Conservation (phyloP, 2,797 vertebrate species). For the Tokudaia muenninki region DNA sequence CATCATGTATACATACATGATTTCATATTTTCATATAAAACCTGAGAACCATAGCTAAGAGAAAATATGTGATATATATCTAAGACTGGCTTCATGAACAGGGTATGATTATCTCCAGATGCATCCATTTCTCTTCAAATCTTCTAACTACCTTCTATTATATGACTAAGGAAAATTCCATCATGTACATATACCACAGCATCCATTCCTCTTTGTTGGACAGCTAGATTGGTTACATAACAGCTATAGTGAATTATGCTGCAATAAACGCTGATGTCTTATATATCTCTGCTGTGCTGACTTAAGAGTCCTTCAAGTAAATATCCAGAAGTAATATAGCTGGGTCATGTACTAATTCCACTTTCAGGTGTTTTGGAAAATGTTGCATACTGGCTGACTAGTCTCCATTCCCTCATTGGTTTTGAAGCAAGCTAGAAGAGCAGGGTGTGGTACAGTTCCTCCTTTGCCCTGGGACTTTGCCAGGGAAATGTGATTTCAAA, state of each 20-base stretch:
- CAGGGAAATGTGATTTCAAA: background rate
- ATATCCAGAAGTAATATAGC: background rate
- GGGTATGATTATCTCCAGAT: background rate
- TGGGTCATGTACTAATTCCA: background rate
- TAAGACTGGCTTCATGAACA: background rate
- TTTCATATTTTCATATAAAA: background rate
- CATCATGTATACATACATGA: background rate
- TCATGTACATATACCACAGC: background rate
- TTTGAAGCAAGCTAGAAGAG: background rate
- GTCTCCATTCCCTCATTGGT: background rate
- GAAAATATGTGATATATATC: too few relatives aligned
- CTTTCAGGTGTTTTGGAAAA: background rate
- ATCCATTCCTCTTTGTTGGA: background rate
- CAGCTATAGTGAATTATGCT: background rate
- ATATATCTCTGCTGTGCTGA: background rate
- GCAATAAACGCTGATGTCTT: too few relatives aligned
- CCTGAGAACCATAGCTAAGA: background rate
- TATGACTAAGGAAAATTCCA: background rate
- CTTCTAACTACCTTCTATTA: background rate
- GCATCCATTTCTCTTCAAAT: background rate
- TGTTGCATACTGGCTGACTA: too few relatives aligned
- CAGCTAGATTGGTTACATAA: too few relatives aligned
- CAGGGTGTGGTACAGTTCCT: background rate
- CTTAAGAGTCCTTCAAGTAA: background rate
- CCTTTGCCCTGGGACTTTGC: background rate